Evolutionary conservation across 2,888 invertebrate species (phyloP), one percentile per base, ranked within the genome.

Genomic region (Drosophila testacea): DNA sequence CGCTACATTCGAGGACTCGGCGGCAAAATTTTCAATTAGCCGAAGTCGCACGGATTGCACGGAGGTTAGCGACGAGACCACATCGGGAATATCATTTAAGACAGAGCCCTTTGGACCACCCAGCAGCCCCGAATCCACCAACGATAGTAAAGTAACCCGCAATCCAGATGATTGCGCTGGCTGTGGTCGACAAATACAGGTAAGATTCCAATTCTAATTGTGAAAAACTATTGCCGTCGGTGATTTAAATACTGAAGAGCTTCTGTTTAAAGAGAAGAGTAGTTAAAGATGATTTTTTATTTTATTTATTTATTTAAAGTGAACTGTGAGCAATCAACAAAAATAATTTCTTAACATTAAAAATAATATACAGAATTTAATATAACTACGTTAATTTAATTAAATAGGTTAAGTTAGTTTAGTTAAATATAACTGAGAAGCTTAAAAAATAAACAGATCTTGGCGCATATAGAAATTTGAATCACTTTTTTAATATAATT

Each of bases 111-210:
- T 89, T 64, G 92, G 91, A 65, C 91, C 92, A 51, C 92, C 92
- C 66, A 93, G 92, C 79, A 93, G 93, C 82, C 92, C 93, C 56
- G 93, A 93, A 62, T 93, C 93, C 56, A 90, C 92, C 69, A 91
- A 90, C 76, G 93, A 92, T 81, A 88, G 90, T 61, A 90, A 90
- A 83, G 55, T 90, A 66, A 83, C 89, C 62, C 89, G 90, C 76
- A 91, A 88, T 70, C 89, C 91, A 46, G 92, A 93, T 60, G 92
- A 92, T 80, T 98, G 98, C 93, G 97, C 97, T 59, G 98, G 98
- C 54, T 98, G 98, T 92, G 97, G 97, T 11, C 94, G 95, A 66
- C 94, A 95, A 83, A 98, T 98, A 93, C 95, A 94, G 92, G 93
- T 93, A 78, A 83, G 72, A 36, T 28, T 27, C 13, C 7, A 0